Evolutionary conservation across 2,113 vertebrate genomes (phyloP).

Genomic region (Gymnarchus niloticus): DNA sequence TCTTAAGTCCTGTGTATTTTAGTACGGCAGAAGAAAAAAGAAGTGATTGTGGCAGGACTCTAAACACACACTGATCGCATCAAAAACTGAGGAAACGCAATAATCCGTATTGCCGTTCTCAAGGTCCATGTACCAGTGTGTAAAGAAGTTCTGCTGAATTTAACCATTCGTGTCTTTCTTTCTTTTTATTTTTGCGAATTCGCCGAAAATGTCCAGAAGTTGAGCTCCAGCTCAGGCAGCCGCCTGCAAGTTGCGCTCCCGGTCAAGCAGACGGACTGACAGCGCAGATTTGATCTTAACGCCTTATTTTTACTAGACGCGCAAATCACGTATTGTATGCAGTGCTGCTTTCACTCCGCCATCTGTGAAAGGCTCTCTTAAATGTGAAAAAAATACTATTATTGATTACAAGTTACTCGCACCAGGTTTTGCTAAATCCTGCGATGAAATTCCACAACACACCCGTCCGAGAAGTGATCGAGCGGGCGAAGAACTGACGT

Average conservation of each 20-base stretch:
- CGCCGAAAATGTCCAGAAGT: not conserved
- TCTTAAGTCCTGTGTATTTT: slow-evolving; percentile 5
- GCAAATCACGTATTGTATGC: not conserved
- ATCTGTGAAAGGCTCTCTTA: not conserved
- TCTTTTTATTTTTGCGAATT: not conserved
- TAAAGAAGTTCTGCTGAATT: not conserved
- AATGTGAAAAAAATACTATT: not conserved
- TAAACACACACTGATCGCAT: not conserved
- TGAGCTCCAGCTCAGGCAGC: not conserved
- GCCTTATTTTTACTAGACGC: not conserved
- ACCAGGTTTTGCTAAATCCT: not conserved
- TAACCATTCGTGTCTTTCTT: not conserved
- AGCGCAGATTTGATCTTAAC: not conserved
- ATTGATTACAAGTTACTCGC: not conserved
- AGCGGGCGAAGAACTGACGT: not conserved
- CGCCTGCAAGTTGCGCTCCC: not conserved
- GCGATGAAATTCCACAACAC: not conserved
- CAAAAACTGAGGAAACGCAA: not conserved
- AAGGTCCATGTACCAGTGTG: not conserved
- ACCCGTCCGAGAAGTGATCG: not conserved
- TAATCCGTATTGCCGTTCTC: slow-evolving; percentile 11
- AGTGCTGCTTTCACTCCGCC: not conserved
- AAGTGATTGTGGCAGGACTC: not conserved
- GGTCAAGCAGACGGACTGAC: not conserved
- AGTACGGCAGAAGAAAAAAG: not conserved